A percentile compares a stretch with the other conserved stretches of the same genome.
These are phyloP conservation scores for Mycetomoellerius zeteki DNA, from an alignment of 1,140 invertebrate genomes.

Conservation along the genomic window DNA sequence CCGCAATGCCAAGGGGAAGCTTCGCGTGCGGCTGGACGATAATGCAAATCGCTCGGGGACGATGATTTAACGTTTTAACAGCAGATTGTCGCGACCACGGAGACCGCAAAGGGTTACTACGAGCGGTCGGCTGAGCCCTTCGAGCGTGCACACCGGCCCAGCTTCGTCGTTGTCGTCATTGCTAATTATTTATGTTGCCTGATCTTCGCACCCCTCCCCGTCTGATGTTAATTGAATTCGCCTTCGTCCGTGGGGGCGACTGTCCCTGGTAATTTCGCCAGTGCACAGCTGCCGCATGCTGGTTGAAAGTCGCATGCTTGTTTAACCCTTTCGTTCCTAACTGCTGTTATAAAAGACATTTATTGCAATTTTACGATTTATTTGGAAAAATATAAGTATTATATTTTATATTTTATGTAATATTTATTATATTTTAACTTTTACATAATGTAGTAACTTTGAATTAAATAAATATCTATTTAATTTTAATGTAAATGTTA, in stretches of 20 bases:
- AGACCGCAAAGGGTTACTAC: constrained; percentile 71
- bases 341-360: not conserved
- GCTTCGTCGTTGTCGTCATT: constrained; percentile 47
- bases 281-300: not conserved
- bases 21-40: constrained; percentile 60
- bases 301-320: constrained; percentile 4
- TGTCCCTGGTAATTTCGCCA: constrained; percentile 65
- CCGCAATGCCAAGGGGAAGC: constrained; percentile 23
- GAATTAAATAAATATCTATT: not conserved
- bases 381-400: not conserved
- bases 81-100: constrained; percentile 72
- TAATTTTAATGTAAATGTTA: not conserved
- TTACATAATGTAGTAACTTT: not conserved
- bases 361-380: not conserved
- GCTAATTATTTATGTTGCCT: constrained; percentile 75
- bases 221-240: constrained; percentile 73
- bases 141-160: constrained; percentile 36
- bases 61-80: constrained; percentile 73
- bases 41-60: constrained; percentile 62
- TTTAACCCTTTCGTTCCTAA: not conserved
- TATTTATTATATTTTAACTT: too few relatives aligned
- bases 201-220: constrained; percentile 57
- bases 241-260: constrained; percentile 40
- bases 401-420: not conserved
- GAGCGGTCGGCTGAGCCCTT: constrained; percentile 18